A percentile compares a stretch with the other conserved stretches of the same genome.
Conservation (phyloP, 1,140 invertebrate genomes). For the Aphaenogaster rudis region DNA sequence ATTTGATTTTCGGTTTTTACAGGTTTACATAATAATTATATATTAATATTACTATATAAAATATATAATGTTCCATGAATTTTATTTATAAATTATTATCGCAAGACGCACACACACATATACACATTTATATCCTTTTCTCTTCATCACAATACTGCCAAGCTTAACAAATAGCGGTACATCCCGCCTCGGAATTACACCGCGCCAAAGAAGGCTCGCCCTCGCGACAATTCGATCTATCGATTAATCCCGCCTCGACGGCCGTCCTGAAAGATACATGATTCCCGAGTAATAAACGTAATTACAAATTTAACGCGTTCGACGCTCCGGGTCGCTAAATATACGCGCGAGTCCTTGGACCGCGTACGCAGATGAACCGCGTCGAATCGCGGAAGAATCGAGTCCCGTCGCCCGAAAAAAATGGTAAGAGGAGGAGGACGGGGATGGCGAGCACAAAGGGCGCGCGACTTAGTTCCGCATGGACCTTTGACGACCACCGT, state of each 20-base stretch:
- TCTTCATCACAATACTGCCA: neutral
- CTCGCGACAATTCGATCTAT: constrained; percentile 49
- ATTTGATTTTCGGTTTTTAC: neutral
- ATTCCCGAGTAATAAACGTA: constrained; percentile 71
- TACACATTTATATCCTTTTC: neutral
- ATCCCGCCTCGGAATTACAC: constrained; percentile 15
- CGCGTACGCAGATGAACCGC: constrained; percentile 73
- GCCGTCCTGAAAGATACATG: constrained; percentile 49
- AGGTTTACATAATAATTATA: neutral
- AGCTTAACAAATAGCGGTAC: constrained; percentile 18
- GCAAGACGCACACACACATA: too few relatives aligned
- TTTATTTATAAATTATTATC: neutral
- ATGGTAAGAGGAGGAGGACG: constrained; percentile 12
- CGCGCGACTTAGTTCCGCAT: constrained; percentile 75
- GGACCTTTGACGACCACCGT: constrained; percentile 72
- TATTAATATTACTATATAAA: neutral
- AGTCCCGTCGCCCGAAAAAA: constrained; percentile 52
- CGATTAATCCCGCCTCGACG: constrained; percentile 44
- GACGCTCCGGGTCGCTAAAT: constrained; percentile 1
- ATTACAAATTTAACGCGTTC: constrained; percentile 78
- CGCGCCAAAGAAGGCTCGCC: constrained; percentile 26
- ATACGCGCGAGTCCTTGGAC: constrained; percentile 33
- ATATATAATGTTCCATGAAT: neutral
- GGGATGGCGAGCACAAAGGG: constrained; percentile 55
- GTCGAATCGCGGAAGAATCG: constrained; percentile 77